These are phyloP conservation scores for Trogon surrucura DNA, from an alignment of 2,113 vertebrate species.

Conservation along the genomic window DNA sequence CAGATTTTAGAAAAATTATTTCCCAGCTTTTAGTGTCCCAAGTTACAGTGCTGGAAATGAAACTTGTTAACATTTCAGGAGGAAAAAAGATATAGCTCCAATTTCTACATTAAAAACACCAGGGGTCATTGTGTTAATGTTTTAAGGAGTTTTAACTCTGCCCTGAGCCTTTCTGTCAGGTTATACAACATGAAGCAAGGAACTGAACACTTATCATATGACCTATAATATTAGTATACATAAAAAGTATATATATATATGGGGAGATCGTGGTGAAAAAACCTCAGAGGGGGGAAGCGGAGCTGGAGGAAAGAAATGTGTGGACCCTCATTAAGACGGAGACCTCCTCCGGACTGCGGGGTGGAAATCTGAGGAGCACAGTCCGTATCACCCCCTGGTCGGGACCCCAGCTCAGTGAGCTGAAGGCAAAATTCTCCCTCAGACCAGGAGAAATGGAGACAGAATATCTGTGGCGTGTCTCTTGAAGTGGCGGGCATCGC, in stretches of 20 bases:
- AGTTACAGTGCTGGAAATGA: neutral
- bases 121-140: neutral
- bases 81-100: neutral
- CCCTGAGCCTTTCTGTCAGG: neutral
- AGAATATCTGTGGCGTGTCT: too few relatives aligned
- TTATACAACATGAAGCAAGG: neutral
- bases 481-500: too few relatives aligned
- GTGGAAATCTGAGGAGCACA: too few relatives aligned
- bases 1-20: neutral
- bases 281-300: too few relatives aligned
- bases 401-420: too few relatives aligned
- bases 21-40: neutral
- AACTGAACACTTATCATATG: neutral
- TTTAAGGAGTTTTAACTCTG: neutral
- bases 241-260: neutral
- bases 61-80: neutral
- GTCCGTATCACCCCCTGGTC: too few relatives aligned
- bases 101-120: neutral
- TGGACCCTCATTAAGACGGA: too few relatives aligned
- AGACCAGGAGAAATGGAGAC: too few relatives aligned
- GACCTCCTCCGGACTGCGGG: too few relatives aligned
- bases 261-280: too few relatives aligned
- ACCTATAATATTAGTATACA: neutral
- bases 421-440: too few relatives aligned
- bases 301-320: too few relatives aligned